Base-by-base conservation (phyloP, 2,113 vertebrate genomes). In the Ailurus styani region DNA sequence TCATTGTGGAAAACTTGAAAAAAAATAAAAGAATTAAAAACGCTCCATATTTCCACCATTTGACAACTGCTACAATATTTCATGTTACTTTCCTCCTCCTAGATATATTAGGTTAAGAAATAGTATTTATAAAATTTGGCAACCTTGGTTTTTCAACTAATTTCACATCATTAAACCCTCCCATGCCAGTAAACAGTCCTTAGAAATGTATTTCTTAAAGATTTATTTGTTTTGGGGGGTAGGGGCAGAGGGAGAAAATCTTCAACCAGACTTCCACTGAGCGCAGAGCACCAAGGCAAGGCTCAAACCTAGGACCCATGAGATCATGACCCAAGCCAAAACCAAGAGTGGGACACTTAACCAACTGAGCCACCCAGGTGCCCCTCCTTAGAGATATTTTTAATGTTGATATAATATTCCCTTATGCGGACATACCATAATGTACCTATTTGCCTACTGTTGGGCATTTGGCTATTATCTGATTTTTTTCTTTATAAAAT, bases 221-320 rank as follows among this genome's bases (percentile, higher is more conserved):
- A 20, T 68, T 68, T 68, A 68, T 68, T 20, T 68, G 18, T 68
- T 68, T 68, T 37, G 17, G 34, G n/a, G 34, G n/a, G 4, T 2
- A 37, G 66, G 34, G 66, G 18, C 66, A 37, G 34, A 68, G n/a
- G 34, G 17, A 68, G 66, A 68, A 68, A 37, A 37, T 37, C 7
- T 68, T 68, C 9, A 68, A 68, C 18, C 8, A 37, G 34, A 20
- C n/a, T 68, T 4, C 34, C 34, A 64, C 64, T 68, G 17, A 68
- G 66, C 0, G 1, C 1, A 4, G 18, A 68, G 66, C n/a, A 21
- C 18, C 3, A 10, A 68, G 34, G 18, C 2, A 0, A 37, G 66
- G 34, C 66, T 68, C 66, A 68, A 37, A 37, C 34, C 18, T 37
- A 68, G 66, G 57, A 37, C 34, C 34, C 66, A 37, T n/a, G 34